Conservation (phyloP, 2,113 vertebrate species). For the Coturnix japonica region DNA sequence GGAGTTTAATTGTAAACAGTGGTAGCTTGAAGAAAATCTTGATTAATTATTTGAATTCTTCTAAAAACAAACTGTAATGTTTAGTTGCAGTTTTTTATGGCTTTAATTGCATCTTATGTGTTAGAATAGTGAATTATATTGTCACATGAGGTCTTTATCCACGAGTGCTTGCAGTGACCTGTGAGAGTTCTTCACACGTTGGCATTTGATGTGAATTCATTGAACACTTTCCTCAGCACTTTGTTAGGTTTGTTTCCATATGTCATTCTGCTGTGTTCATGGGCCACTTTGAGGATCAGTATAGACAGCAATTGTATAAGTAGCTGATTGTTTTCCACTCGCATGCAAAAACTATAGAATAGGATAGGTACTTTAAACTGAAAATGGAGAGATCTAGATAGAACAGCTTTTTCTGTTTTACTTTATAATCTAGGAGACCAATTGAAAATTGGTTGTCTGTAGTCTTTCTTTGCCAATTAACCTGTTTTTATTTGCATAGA, state of each 20-base stretch:
- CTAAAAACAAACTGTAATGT: not conserved
- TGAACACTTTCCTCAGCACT: not conserved
- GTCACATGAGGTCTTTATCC: not conserved
- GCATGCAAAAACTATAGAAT: not conserved
- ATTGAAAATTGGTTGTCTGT: not conserved
- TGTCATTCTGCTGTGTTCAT: not conserved
- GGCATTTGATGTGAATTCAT: not conserved
- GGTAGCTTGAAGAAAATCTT: not conserved
- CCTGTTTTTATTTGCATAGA: not conserved
- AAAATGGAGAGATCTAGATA: not conserved
- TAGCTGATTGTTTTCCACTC: not conserved
- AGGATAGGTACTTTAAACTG: not conserved
- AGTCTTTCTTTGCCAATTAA: not conserved
- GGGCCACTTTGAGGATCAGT: not conserved
- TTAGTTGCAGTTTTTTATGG: not conserved
- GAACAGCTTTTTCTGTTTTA: not conserved
- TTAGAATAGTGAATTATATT: not conserved
- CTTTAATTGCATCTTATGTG: not conserved
- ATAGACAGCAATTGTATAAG: not conserved
- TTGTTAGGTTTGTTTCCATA: not conserved
- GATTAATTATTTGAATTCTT: not conserved
- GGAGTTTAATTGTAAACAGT: not conserved
- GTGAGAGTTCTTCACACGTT: not conserved
- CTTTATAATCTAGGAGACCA: not conserved
- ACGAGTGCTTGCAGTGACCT: not conserved